Conservation (phyloP, 2,113 vertebrate species). For the Pelecanoides urinatrix region DNA sequence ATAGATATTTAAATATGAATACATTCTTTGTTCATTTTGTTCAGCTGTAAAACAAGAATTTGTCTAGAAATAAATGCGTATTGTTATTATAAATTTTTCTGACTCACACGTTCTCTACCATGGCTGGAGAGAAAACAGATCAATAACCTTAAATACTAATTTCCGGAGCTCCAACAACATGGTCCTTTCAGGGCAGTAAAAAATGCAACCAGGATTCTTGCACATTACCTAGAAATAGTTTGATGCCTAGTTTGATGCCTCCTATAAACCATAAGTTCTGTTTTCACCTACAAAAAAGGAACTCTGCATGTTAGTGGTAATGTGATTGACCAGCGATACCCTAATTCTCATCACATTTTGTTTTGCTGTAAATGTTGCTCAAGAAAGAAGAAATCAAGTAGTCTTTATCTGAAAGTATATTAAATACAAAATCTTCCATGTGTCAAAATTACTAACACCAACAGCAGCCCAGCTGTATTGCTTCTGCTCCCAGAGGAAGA, state of each 20-base stretch:
- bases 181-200: background rate
- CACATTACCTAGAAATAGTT: background rate
- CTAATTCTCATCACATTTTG: background rate
- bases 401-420: background rate
- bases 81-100: background rate
- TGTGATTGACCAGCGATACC: background rate
- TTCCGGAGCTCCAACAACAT: background rate
- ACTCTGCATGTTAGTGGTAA: background rate
- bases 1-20: background rate
- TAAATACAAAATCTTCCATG: background rate
- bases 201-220: background rate
- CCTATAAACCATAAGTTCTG: background rate
- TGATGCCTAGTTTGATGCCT: background rate
- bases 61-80: background rate
- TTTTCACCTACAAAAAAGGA: background rate
- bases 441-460: background rate
- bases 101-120: background rate
- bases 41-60: background rate
- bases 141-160: slow-evolving; percentile 4
- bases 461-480: background rate
- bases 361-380: background rate
- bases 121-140: background rate
- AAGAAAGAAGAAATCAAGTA: background rate
- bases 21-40: background rate
- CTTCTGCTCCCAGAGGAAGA: slow-evolving; percentile 9